Base-by-base conservation (phyloP, 2,797 vertebrate species). In the Intellagama lesueurii region DNA sequence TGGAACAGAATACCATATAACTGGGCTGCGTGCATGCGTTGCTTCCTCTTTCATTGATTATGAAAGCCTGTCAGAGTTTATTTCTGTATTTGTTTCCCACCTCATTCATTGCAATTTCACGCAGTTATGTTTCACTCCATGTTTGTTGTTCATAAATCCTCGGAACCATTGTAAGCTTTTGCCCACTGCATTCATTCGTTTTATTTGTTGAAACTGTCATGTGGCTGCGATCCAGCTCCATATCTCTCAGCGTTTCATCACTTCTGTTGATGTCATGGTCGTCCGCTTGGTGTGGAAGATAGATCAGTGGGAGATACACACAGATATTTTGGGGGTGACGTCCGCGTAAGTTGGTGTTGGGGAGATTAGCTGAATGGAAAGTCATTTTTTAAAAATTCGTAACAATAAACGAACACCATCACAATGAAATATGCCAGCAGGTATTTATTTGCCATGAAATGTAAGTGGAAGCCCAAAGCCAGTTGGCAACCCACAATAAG, bases 211-310 rank as follows among this genome's bases (percentile, higher is more conserved):
- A 40, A 93, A 82, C 91, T 90, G 47, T 83, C 91, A 86, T 92
- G 86, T 84, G 90, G 90, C 83, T 78, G 94, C 47, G 49, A 88
- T 89, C 93, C 92, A 90, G 69, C 70, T 92, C 94, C 93, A 66
- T 96, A 92, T 96, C 97, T 97, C 97, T 97, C 97, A 95, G 72
- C 94, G 47, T 6, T 0, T 86, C 35, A 0, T 87, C 35, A 0
- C 12, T 88, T 3, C 16, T 22, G 35, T 47, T 73, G 75, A 86
- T 64, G 32, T 1, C 12, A 70, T 66, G 52, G 81, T 76, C 87
- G 75, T 91, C 91, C 89, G 69, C 85, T 40, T 32, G 85, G 73
- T 60, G 90, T 44, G 30, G 7, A 5, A 32, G 49, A 52, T 32
- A 49, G 30, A 14, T 32, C 12, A 4, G 32, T 22, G n/a, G n/a